Conservation (phyloP, 1,140 invertebrate genomes). For the Teleogryllus occipitalis region DNA sequence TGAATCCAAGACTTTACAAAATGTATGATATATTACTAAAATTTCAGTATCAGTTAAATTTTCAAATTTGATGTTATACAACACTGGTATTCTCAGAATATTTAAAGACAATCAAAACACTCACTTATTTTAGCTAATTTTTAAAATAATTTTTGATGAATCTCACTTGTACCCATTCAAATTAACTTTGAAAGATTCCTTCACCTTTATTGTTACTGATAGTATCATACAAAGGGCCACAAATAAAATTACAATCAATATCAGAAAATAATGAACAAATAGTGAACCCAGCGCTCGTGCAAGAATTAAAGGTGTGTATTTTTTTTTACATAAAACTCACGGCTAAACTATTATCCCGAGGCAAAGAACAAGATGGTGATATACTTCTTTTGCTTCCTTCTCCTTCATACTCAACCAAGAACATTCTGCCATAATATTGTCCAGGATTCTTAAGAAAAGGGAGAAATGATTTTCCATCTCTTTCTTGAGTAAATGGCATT, state of each 20-base stretch:
- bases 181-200: too few species aligned
- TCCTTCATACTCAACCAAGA: slow-evolving; percentile 72
- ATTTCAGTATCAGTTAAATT: neutral
- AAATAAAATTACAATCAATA: neutral
- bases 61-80: neutral
- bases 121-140: too few species aligned
- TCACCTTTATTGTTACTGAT: neutral
- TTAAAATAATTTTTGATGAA: too few species aligned
- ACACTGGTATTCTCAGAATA: neutral
- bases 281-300: neutral
- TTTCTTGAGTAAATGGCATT: slow-evolving; percentile 39
- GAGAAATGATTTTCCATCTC: slow-evolving; percentile 58
- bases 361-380: neutral
- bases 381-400: slow-evolving; percentile 42
- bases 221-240: neutral
- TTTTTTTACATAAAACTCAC: neutral
- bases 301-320: neutral
- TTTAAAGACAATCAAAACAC: neutral
- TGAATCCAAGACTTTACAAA: neutral
- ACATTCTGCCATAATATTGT: slow-evolving; percentile 33
- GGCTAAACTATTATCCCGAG: slow-evolving; percentile 10
- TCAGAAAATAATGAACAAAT: neutral
- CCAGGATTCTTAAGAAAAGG: slow-evolving; percentile 28
- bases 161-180: too few species aligned
- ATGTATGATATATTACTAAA: neutral